Base-by-base conservation (phyloP, 2,888 invertebrate species). In the Matsumyia berberina region DNA sequence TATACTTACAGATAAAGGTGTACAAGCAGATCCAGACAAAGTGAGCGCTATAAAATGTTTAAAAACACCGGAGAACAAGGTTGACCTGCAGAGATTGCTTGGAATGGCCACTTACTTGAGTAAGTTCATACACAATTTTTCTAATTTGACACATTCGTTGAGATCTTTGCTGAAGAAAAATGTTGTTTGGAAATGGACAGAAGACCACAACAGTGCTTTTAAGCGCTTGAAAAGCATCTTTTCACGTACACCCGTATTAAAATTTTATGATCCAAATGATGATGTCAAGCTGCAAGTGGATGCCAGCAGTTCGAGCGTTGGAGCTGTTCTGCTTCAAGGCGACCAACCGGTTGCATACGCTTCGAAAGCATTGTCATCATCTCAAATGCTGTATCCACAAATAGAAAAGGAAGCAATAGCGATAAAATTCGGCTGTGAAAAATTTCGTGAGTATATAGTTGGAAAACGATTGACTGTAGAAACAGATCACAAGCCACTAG, bases 21-120 rank as follows among this genome's bases (percentile, higher is more conserved):
- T 89, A 12, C 66, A 86, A 46, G 69, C 87, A 2, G 89, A 89
- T 53, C 88, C 88, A 0, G 88, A 87, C 0, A 89, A 89, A 62
- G 88, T 87, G 0, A 9, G 86, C 0, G 89, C 89, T 0, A 88
- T 90, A 0, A 58, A 62, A 5, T 35, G n/a, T 17, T 4, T 64
- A 33, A n/a, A 64, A 64, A 49, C 17, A n/a, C 62, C 64, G n/a
- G 11, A 33, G 62, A 53, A 73, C 15, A 17, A 24, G 2, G 11
- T 11, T 15, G 62, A 53, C 6, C 53, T 73, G 0, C 33, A 49
- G 19, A 73, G 72, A 33, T 5, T 73, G 8, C 44, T 73, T 9
- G 66, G 57, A 12, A 66, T 76, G 66, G 46, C 66, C 9, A 76
- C 46, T 0, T 76, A 76, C 29, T 35, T 46, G 0, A 24, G 35